Conservation (phyloP, 2,113 vertebrate species). For the Panthera uncia region DNA sequence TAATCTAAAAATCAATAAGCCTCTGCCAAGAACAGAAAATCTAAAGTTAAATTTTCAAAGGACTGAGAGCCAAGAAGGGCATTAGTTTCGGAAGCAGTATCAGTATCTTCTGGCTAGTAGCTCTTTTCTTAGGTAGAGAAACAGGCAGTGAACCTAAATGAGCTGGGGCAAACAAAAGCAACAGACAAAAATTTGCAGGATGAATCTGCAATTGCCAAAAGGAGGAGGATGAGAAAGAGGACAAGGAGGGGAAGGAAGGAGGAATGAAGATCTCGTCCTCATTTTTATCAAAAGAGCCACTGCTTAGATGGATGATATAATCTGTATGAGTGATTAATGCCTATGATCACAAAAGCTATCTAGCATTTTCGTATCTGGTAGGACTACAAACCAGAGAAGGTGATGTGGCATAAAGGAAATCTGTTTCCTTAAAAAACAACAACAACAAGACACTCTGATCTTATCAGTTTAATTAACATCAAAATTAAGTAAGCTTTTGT, state of each 20-base stretch:
- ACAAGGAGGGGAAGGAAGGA: not conserved
- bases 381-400: not conserved
- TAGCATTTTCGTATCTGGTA: not conserved
- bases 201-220: not conserved
- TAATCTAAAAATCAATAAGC: constrained; percentile 55
- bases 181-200: not conserved
- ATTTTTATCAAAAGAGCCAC: not conserved
- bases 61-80: constrained; percentile 50
- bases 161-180: not conserved
- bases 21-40: constrained; percentile 42
- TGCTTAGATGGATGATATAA: not conserved
- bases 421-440: not conserved
- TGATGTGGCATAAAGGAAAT: not conserved
- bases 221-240: not conserved
- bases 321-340: not conserved
- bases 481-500: constrained; percentile 3
- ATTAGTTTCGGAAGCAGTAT: constrained; percentile 61
- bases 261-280: not conserved
- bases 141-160: constrained; percentile 27
- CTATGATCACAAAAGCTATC: not conserved
- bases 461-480: constrained; percentile 8
- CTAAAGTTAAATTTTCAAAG: constrained; percentile 53
- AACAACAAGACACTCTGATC: not conserved
- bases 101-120: constrained; percentile 21
- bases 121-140: constrained; percentile 64